Conservation (phyloP, 1,140 invertebrate species). For the Drosophila micromelanica region DNA sequence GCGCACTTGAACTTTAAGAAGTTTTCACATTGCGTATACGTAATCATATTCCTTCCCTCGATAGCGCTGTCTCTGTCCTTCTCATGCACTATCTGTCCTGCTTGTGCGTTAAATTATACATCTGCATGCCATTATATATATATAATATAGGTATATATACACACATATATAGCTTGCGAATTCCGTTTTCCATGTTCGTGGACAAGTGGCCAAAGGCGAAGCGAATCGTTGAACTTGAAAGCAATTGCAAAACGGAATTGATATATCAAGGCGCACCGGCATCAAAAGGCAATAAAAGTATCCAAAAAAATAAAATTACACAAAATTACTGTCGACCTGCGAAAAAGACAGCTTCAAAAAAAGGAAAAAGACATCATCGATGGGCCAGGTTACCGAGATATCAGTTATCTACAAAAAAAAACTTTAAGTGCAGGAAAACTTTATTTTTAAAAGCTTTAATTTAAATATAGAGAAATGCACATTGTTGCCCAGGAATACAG, state of each 20-base stretch:
- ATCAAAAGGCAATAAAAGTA: slow-evolving; percentile 36
- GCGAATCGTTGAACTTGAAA: slow-evolving; percentile 41
- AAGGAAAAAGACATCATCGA: no score
- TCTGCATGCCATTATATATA: slow-evolving; percentile 49
- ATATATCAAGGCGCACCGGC: slow-evolving; percentile 12
- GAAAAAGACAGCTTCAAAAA: no score
- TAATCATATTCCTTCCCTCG: slow-evolving; percentile 59
- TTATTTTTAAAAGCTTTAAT: no score
- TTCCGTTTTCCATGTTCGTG: slow-evolving; percentile 33
- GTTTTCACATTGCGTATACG: slow-evolving; percentile 77
- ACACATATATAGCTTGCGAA: neutral
- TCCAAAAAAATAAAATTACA: slow-evolving; percentile 18
- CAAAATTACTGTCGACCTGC: neutral
- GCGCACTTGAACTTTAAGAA: slow-evolving; percentile 75
- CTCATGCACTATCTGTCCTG: slow-evolving; percentile 10
- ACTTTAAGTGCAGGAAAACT: no score
- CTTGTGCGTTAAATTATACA: slow-evolving; percentile 61
- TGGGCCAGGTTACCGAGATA: no score
- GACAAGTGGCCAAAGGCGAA: slow-evolving; percentile 56
- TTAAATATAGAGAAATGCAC: no score
- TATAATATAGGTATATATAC: slow-evolving; percentile 1
- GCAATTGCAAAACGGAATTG: slow-evolving; percentile 28
- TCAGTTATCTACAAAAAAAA: no score
- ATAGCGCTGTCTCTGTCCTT: neutral
- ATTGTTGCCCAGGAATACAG: no score